A percentile compares a stretch with the other conserved stretches of the same genome.
phyloP scores from a whole-genome alignment of 30 jellyfish, hydroid and myxozoan genomes.

The Chironex yamaguchii region DNA sequence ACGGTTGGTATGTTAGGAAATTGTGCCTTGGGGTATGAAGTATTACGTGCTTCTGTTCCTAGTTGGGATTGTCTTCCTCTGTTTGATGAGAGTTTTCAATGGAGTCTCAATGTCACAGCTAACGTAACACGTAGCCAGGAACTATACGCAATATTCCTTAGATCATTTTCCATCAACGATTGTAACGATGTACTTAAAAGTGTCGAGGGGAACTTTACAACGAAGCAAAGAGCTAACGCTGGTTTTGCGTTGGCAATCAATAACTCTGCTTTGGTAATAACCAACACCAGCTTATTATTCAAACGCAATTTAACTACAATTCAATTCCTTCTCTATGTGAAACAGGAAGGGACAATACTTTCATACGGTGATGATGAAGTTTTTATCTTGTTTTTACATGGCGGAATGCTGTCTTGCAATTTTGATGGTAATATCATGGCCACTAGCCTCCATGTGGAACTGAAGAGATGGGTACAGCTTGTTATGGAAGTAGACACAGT shows the following conservation, averaged over 20 bases:
- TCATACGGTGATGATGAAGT: conserved; percentile 52
- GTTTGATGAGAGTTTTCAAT: too few relatives aligned
- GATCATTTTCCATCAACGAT: too few relatives aligned
- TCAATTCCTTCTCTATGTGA: conserved; percentile 33
- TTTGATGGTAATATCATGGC: conserved; percentile 7
- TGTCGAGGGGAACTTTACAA: too few relatives aligned
- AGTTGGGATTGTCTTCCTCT: too few relatives aligned
- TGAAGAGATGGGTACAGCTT: conserved; percentile 54
- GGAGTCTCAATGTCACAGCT: too few relatives aligned
- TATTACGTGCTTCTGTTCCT: too few relatives aligned
- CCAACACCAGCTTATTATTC: conserved; percentile 11
- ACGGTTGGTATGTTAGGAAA: conserved; percentile 59
- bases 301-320: conserved; percentile 7
- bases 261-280: conserved; percentile 54
- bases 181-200: too few relatives aligned
- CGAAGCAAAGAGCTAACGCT: too few relatives aligned
- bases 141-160: too few relatives aligned
- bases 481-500: too few relatives aligned
- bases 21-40: too few relatives aligned
- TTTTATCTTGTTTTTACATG: conserved; percentile 24
- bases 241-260: conserved; percentile 59
- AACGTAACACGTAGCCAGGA: too few relatives aligned
- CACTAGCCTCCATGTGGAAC: conserved; percentile 21
- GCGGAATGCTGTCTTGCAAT: conserved; percentile 21
- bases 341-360: conserved; percentile 54